A percentile compares a stretch with the other conserved stretches of the same genome.
These are phyloP conservation scores for Cygnus olor DNA, from an alignment of 2,797 vertebrate species.

Conservation along the genomic window DNA sequence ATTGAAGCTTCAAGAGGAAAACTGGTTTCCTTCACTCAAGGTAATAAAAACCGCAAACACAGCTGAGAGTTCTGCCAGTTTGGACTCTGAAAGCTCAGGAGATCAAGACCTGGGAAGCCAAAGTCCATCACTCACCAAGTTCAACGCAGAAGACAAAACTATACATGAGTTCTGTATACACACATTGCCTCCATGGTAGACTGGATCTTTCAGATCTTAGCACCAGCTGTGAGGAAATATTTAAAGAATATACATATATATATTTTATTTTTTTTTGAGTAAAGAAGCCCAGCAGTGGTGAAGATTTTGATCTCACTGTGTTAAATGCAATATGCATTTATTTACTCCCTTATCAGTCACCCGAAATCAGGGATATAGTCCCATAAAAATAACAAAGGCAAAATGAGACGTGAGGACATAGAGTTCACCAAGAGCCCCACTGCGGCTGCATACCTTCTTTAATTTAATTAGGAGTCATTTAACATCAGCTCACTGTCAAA, in stretches of 20 bases:
- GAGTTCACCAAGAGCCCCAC: accelerated
- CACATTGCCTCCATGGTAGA: neutral
- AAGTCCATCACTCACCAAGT: neutral
- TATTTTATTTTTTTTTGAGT: neutral
- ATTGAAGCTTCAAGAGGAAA: neutral
- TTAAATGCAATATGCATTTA: neutral
- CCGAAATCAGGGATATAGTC: accelerated
- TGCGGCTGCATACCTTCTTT: neutral
- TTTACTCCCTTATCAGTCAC: neutral
- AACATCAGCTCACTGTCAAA: neutral
- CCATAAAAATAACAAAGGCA: neutral
- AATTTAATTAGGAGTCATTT: neutral
- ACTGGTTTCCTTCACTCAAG: neutral
- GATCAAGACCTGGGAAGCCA: neutral
- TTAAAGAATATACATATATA: neutral
- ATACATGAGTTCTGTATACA: neutral
- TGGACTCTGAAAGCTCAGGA: neutral
- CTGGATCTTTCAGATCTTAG: neutral
- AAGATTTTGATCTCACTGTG: neutral
- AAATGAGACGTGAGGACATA: neutral
- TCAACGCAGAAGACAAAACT: neutral
- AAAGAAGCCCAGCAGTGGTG: neutral
- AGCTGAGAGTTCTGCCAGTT: neutral
- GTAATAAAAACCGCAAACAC: neutral
- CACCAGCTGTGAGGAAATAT: neutral